Evolutionary conservation across 2,888 invertebrate species (phyloP).

Genomic region (Drosophila nr. medialis): DNA sequence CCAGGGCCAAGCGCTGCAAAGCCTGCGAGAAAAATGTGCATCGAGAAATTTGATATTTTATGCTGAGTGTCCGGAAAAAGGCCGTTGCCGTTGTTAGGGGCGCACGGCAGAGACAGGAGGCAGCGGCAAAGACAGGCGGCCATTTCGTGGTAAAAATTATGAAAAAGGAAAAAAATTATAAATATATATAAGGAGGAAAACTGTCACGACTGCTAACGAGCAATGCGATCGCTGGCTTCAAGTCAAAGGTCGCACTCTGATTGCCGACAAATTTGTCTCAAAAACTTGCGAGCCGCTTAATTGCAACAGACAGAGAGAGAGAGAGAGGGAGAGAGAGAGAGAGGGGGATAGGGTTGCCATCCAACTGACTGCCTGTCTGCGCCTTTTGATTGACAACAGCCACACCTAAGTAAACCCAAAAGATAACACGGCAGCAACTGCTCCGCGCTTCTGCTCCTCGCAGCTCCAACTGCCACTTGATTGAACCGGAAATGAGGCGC

Average conservation of each 20-base stretch:
- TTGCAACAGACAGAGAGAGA: slow-evolving; percentile 42
- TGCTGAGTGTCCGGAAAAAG: slow-evolving; percentile 59
- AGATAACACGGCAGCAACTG: slow-evolving; percentile 21
- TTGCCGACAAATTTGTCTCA: slow-evolving; percentile 75
- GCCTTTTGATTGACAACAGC: slow-evolving; percentile 76
- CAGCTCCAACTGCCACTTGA: slow-evolving; percentile 51
- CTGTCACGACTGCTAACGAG: slow-evolving; percentile 78
- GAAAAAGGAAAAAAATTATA: slow-evolving; percentile 44
- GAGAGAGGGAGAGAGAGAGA: neutral
- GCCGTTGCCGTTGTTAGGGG: slow-evolving; percentile 14
- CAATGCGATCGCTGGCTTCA: slow-evolving; percentile 47
- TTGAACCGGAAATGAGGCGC: slow-evolving; percentile 76
- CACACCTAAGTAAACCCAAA: slow-evolving; percentile 70
- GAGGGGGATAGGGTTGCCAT: slow-evolving; percentile 4
- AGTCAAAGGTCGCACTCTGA: slow-evolving; percentile 75
- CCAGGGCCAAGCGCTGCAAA: slow-evolving; percentile 54
- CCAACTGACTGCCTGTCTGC: slow-evolving; percentile 66
- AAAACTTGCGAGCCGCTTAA: slow-evolving; percentile 72
- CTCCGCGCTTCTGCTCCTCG: slow-evolving; percentile 11
- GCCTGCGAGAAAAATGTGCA: slow-evolving; percentile 67
- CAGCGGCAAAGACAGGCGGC: slow-evolving; percentile 34
- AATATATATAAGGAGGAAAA: slow-evolving; percentile 57
- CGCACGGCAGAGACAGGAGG: neutral
- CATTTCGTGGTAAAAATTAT: slow-evolving; percentile 78
- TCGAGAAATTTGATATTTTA: slow-evolving; percentile 73